Percentiles rank a stretch among this genome's conserved stretches.
Conservation (phyloP, 1,140 invertebrate genomes). For the Scaptodrosophila lebanonensis region DNA sequence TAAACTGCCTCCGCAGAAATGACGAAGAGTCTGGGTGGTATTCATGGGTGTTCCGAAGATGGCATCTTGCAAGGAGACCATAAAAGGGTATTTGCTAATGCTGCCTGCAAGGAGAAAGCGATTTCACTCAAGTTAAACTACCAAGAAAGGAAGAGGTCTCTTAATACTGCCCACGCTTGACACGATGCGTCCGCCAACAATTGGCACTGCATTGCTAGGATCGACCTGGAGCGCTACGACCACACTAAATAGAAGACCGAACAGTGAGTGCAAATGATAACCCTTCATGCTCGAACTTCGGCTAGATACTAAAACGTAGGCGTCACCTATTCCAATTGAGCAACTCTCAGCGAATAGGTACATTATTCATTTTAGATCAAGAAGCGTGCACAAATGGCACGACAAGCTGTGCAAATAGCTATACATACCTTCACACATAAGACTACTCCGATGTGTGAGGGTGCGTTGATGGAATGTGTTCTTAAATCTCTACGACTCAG, state of each 20-base stretch:
- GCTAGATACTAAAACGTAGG: constrained; percentile 47
- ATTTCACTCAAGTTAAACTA: constrained; percentile 15
- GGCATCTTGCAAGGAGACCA: constrained; percentile 64
- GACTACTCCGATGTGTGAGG: too few relatives aligned
- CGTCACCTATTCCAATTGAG: constrained; percentile 47
- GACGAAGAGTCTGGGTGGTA: constrained; percentile 24
- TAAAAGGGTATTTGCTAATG: constrained; percentile 49
- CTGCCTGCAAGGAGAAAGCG: constrained; percentile 26
- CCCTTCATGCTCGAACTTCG: constrained; percentile 52
- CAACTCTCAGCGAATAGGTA: constrained; percentile 33
- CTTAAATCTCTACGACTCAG: constrained; percentile 70
- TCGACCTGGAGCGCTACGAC: constrained; percentile 1
- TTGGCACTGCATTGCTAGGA: constrained; percentile 30
- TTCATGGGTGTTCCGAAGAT: background rate
- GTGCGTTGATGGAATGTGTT: constrained; percentile 46
- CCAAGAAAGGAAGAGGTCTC: background rate
- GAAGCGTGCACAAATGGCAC: constrained; percentile 29
- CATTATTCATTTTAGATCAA: constrained; percentile 31
- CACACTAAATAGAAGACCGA: constrained; percentile 6
- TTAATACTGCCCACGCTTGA: constrained; percentile 53
- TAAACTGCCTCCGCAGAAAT: constrained; percentile 68
- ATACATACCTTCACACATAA: too few relatives aligned
- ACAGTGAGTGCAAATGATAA: constrained; percentile 5
- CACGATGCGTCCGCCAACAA: constrained; percentile 53
- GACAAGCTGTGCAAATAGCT: constrained; percentile 60